Conservation (phyloP, 35 echinoderm and acorn worm genomes). For the Anneissia japonica region DNA sequence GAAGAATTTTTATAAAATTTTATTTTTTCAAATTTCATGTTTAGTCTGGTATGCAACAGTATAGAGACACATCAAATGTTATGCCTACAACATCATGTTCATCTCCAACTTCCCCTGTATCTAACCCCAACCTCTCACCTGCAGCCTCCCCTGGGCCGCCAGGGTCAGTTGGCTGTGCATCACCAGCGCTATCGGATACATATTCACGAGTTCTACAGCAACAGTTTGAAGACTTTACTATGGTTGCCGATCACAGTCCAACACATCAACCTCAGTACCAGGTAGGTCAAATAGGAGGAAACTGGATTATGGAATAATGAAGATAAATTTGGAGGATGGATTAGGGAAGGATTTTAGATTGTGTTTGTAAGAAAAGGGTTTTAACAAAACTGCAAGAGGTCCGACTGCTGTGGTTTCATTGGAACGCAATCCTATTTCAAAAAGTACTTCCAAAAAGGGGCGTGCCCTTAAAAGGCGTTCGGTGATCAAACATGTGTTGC, state of each 20-base stretch:
- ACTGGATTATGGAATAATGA: too few species aligned
- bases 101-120: constrained; percentile 87
- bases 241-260: constrained; percentile 49
- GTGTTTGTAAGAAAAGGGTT: too few species aligned
- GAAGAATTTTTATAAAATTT: neutral
- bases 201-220: constrained; percentile 70
- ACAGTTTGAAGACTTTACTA: constrained; percentile 86
- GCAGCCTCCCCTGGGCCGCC: constrained; percentile 55
- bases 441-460: too few species aligned
- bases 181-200: constrained; percentile 29
- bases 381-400: too few species aligned
- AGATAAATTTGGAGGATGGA: too few species aligned
- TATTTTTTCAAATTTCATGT: neutral
- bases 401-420: too few species aligned
- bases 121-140: constrained; percentile 86
- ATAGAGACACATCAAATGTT: constrained; percentile 58
- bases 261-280: neutral
- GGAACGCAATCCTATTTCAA: too few species aligned
- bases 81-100: constrained; percentile 61
- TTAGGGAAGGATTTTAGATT: too few species aligned
- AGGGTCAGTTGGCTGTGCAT: constrained; percentile 51
- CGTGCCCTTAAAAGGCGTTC: too few species aligned
- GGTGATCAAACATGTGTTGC: too few species aligned
- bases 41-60: constrained; percentile 75
- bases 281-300: too few species aligned